These are phyloP conservation scores for Hylaeus volcanicus DNA, from an alignment of 1,140 invertebrate species.

Conservation along the genomic window DNA sequence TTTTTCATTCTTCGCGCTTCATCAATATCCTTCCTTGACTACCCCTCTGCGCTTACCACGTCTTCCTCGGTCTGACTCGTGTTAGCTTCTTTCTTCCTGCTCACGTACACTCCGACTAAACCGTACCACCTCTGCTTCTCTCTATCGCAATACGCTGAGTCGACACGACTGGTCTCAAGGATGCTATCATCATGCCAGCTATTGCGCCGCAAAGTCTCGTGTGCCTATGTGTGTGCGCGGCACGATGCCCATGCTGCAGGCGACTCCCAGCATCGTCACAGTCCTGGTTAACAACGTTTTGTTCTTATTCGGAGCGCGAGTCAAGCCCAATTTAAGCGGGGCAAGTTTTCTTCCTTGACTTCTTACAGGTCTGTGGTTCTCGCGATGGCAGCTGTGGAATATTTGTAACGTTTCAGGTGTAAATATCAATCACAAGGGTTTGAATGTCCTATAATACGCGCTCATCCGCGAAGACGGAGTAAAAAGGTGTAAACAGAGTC, in stretches of 20 bases:
- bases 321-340: no score
- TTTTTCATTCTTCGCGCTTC: background rate
- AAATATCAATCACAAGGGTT: no score
- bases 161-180: background rate
- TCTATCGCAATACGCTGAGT: constrained; percentile 32
- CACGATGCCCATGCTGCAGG: constrained; percentile 3
- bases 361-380: no score
- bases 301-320: constrained; percentile 9
- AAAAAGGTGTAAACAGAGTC: no score
- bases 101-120: background rate
- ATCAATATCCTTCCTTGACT: background rate
- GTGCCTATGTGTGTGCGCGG: background rate
- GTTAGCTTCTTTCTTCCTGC: background rate
- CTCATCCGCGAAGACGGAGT: no score
- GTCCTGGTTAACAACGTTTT: background rate
- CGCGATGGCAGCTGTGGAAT: no score
- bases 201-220: constrained; percentile 27
- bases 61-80: background rate
- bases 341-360: no score
- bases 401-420: no score
- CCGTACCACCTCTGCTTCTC: background rate
- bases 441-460: no score
- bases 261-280: constrained; percentile 2
- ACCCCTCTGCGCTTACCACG: background rate
- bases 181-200: background rate